Base-by-base conservation (phyloP, 2,888 invertebrate species). In the Apodemia hepburni region DNA sequence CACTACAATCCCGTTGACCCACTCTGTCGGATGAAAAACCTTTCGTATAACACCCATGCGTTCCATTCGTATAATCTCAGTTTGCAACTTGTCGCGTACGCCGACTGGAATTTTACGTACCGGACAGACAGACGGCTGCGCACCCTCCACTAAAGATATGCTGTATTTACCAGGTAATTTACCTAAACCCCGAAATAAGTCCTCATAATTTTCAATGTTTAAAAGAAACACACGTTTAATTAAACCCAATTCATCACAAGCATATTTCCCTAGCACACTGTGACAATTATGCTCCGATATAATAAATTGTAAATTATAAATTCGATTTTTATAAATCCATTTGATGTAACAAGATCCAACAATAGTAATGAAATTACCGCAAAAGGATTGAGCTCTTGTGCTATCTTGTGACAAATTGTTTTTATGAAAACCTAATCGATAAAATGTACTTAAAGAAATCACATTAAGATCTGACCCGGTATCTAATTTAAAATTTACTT, bases 1-100 rank as follows among this genome's bases (percentile, higher is more conserved):
- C 11, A 73, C 17, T 5, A 73, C 71, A 11, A 73, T 68, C 17
- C 70, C 66, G 58, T 71, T 70, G 0, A 69, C 69, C 69, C 73
- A 70, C 3, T 62, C 59, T 7, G 69, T 69, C 12, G 27, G 51
- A 5, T 54, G 22, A 0, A 27, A 9, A 22, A 54, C 51, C 3
- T 54, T 54, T 12, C 22, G 7, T 51, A 51, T 22, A 11, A 51
- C 51, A 9, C 11, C 51, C 22, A 51, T 51, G 3, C 11, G 18
- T 22, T 51, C 18, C 51, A 38, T 38, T 12, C 11, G 38, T 12
- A 15, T 15, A 15, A 42, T 9, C 22, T 51, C 51, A 3, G 9
- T 1, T 69, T 11, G 12, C 3, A 51, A 18, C 22, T 51, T 51
- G 51, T 51, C 11, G 22, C 51, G 9, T 22, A 22, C 22, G 0